Evolutionary conservation across 2,797 vertebrate species (phyloP), one percentile per base, ranked within the genome.

Genomic region (Parotocinclus haroldoi): DNA sequence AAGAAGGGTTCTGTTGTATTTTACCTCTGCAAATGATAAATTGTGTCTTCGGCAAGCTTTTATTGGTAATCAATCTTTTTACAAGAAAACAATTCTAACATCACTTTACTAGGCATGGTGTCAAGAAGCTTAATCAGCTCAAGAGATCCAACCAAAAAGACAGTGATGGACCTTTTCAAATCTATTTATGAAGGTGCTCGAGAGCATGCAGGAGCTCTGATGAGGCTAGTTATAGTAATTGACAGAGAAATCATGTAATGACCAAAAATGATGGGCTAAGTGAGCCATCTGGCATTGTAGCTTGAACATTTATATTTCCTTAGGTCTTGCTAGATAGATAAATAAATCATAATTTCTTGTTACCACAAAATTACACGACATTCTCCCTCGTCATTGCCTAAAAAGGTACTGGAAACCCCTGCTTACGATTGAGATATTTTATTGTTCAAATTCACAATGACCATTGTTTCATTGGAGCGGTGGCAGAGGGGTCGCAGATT

Each of bases 341-440:
- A 87, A 89, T 87, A 86, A 86, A 91, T 89, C 86, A n/a, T n/a
- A 89, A 87, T 88, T 74, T 75, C 2, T 71, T 71, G 77, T 67
- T 73, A 72, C 83, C 83, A 81, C 79, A 59, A 79, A 80, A 75
- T 85, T 87, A 80, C 72, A 78, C 68, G 84, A 80, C 27, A 82
- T 76, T 77, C 62, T 78, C 76, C 82, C 78, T 80, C 73, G 80
- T 83, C 75, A 75, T 50, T 68, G 72, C 73, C 70, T 71, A 59
- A 79, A 44, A 10, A 69, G 54, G 44, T 17, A 50, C 59, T 66
- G 49, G 78, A 44, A 5, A 27, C 27, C 5, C 2, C 5, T 27
- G 27, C 27, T 27, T 68, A 63, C 64, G 42, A 67, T 59, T 67
- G 63, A 46, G 46, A 8, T 9, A 14, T 39, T 40, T 67, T n/a